These are phyloP conservation scores for Metridium senile DNA, from an alignment of 92 coral and sea anemone genomes.

Conservation along the genomic window DNA sequence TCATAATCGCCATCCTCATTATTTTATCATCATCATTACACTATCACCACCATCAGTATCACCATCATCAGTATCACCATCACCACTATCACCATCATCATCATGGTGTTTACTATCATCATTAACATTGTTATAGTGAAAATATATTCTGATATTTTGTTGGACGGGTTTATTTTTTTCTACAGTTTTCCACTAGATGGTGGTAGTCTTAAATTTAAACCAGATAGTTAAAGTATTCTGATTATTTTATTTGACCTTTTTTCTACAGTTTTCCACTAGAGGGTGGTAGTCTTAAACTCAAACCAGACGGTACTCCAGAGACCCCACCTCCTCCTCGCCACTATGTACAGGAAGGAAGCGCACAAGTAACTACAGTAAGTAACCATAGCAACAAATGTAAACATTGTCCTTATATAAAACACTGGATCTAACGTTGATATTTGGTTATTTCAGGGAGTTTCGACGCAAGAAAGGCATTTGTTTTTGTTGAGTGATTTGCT, in stretches of 20 bases:
- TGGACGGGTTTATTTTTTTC: not conserved
- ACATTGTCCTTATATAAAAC: not conserved
- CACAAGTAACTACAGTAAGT: conserved; percentile 85
- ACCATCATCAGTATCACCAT: not conserved
- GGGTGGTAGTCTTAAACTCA: conserved; percentile 64
- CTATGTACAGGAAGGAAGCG: conserved; percentile 86
- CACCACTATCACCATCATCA: too few species aligned
- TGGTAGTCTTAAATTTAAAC: conserved; percentile 66
- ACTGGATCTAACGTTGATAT: too few species aligned
- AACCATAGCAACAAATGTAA: not conserved
- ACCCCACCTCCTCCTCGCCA: conserved; percentile 42
- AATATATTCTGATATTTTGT: not conserved
- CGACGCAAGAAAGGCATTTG: conserved; percentile 85
- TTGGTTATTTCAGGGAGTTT: conserved; percentile 60
- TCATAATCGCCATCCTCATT: not conserved
- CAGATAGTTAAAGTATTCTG: conserved; percentile 24
- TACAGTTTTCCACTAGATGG: conserved; percentile 49
- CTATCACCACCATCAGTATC: not conserved
- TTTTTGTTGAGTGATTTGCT: conserved; percentile 87
- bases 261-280: conserved; percentile 44
- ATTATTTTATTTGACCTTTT: too few species aligned
- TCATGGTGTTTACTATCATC: too few species aligned
- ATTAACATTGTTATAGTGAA: too few species aligned
- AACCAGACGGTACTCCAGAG: conserved; percentile 51
- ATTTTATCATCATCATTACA: not conserved